Evolutionary conservation across 2,888 invertebrate species (phyloP), one percentile per base, ranked within the genome.

Genomic region (Biston betularia): DNA sequence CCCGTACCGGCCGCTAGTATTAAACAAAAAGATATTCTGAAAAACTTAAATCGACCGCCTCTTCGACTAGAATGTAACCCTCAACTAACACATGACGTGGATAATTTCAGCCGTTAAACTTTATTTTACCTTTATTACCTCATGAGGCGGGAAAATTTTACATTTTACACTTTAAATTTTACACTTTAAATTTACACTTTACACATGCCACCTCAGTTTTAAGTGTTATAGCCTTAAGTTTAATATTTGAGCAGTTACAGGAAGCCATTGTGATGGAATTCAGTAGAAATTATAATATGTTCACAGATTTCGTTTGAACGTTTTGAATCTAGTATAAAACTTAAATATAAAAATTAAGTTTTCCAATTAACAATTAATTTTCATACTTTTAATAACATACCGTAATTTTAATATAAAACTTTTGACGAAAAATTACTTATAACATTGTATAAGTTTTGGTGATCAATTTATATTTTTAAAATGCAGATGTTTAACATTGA

Each of bases 31-130:
- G n/a, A n/a, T n/a, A n/a, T n/a, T n/a, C n/a, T n/a, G n/a, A n/a
- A n/a, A n/a, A n/a, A n/a, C n/a, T n/a, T 15, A 46, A 40, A 40
- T 8, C 7, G 1, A 48, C 46, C 24, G 14, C 14, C 59, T 65
- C 55, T 24, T 11, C 3, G 24, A 49, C 46, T 45, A 58, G 11
- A 35, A 48, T 55, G 64, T 68, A 65, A 65, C 66, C 48, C 69
- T 42, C 63, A 62, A 65, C 62, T 67, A 60, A 74, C 67, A 74
- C 67, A 70, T 69, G 68, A 62, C 63, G 61, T 61, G 66, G 71
- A 70, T 76, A 76, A 77, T 77, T 75, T 73, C 71, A 68, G 60
- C 71, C 63, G 70, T 79, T 69, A 76, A 78, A 75, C 73, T 78
- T 75, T 75, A 78, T 73, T 68, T 71, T 69, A 71, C 67, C 69